phyloP scores from a whole-genome alignment of 2,888 invertebrate genomes.

The Drosophila testacea region DNA sequence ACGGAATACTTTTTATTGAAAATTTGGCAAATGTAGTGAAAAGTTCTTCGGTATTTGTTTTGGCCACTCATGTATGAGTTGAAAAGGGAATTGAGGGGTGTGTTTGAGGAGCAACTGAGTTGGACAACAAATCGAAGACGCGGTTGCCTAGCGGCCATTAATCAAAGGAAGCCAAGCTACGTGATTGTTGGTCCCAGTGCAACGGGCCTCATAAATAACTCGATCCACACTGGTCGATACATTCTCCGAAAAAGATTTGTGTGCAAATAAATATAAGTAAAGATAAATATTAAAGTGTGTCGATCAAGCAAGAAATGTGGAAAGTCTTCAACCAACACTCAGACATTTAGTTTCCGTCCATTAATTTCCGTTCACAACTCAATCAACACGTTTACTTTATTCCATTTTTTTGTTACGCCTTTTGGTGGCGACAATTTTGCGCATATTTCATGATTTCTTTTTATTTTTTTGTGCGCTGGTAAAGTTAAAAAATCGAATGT shows the following conservation, averaged over 20 bases:
- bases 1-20: constrained; percentile 38
- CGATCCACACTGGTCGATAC: constrained; percentile 25
- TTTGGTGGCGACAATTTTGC: constrained; percentile 49
- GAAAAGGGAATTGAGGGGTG: not conserved
- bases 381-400: constrained; percentile 58
- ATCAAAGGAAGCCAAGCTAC: constrained; percentile 61
- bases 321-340: constrained; percentile 25
- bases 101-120: not conserved
- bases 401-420: constrained; percentile 1
- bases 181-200: constrained; percentile 64
- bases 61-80: constrained; percentile 49
- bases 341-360: constrained; percentile 78
- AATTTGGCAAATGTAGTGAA: constrained; percentile 62
- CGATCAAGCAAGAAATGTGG: constrained; percentile 29
- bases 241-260: constrained; percentile 8
- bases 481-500: constrained; percentile 8
- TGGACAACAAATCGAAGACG: constrained; percentile 53
- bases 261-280: constrained; percentile 18
- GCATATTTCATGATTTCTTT: constrained; percentile 49
- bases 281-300: constrained; percentile 27
- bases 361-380: constrained; percentile 78
- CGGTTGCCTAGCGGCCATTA: constrained; percentile 66
- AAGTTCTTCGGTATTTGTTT: constrained; percentile 62
- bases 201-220: constrained; percentile 67
- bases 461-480: not conserved